These are phyloP conservation scores for Zenarchopterus dispar DNA, from an alignment of 2,797 vertebrate species.

Conservation along the genomic window DNA sequence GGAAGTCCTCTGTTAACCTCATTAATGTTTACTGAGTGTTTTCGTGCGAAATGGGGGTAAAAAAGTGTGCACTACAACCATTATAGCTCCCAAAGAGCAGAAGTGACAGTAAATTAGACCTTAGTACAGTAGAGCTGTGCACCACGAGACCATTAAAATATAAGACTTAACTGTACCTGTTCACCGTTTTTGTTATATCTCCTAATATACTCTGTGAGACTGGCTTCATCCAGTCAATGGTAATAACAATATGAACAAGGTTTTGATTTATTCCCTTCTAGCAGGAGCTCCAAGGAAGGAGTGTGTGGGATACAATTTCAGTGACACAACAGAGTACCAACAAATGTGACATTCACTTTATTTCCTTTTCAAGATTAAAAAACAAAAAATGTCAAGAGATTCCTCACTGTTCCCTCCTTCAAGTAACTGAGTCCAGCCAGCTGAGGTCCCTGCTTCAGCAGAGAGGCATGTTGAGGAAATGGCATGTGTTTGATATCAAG, in stretches of 20 bases:
- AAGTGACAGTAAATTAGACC: conserved; percentile 12
- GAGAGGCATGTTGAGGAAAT: conserved; percentile 45
- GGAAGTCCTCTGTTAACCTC: conserved; percentile 24
- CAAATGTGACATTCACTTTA: conserved; percentile 46
- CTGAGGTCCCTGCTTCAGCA: conserved; percentile 44
- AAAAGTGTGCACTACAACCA: neutral
- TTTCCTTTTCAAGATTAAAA: conserved; percentile 52
- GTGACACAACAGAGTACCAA: conserved; percentile 61
- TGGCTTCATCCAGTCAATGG: conserved; percentile 45
- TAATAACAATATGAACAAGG: conserved; percentile 41
- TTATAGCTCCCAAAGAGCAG: neutral
- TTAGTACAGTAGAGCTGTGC: conserved; percentile 12
- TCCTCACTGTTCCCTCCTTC: conserved; percentile 36
- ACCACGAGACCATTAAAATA: conserved; percentile 7
- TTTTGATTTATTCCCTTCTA: conserved; percentile 45
- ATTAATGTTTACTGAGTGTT: conserved; percentile 30
- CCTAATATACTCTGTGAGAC: conserved; percentile 10
- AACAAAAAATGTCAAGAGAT: conserved; percentile 59
- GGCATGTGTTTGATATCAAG: conserved; percentile 38
- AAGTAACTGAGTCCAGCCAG: conserved; percentile 52
- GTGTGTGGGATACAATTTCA: conserved; percentile 48
- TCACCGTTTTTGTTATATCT: conserved; percentile 14
- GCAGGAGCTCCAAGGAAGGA: conserved; percentile 36
- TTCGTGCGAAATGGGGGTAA: neutral
- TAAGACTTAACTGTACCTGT: conserved; percentile 21